Percentiles rank a stretch among this genome's conserved stretches.
Conservation (phyloP, 2,888 invertebrate species). For the Sarcophaga subvicina region DNA sequence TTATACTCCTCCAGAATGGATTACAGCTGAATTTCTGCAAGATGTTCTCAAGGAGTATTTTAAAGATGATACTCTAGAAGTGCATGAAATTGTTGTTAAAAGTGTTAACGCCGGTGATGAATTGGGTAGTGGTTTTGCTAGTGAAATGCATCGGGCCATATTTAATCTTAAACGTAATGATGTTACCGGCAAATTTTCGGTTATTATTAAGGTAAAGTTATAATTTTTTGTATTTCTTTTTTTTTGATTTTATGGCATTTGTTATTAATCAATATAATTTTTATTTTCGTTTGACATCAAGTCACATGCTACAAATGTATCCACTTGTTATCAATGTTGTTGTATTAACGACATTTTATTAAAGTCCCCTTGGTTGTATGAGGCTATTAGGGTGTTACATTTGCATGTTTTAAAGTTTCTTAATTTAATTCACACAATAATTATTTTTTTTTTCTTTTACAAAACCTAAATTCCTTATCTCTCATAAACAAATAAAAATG, state of each 20-base stretch:
- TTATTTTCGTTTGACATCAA: conserved; percentile 3
- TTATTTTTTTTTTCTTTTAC: too few species aligned
- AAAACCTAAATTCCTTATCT: too few species aligned
- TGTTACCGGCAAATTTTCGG: conserved; percentile 76
- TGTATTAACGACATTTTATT: too few species aligned
- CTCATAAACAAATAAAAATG: too few species aligned
- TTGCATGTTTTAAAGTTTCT: too few species aligned
- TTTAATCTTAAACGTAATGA: conserved; percentile 77
- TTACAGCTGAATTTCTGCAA: conserved; percentile 78
- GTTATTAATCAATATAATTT: conserved; percentile 50
- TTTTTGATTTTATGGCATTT: not conserved
- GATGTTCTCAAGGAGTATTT: conserved; percentile 80
- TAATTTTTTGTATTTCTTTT: not conserved
- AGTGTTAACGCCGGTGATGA: conserved; percentile 74
- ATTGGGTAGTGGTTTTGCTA: conserved; percentile 77
- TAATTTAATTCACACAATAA: too few species aligned
- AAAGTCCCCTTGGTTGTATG: too few species aligned
- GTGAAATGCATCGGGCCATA: conserved; percentile 80
- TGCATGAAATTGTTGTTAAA: conserved; percentile 76
- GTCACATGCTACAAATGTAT: conserved; percentile 40
- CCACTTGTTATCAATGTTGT: not conserved
- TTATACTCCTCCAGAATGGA: conserved; percentile 79
- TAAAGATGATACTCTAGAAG: conserved; percentile 77
- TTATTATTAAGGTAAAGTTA: conserved; percentile 77
- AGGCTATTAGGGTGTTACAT: too few species aligned